Evolutionary conservation across 2,888 invertebrate genomes (phyloP).

Genomic region (Temnothorax ravouxi): DNA sequence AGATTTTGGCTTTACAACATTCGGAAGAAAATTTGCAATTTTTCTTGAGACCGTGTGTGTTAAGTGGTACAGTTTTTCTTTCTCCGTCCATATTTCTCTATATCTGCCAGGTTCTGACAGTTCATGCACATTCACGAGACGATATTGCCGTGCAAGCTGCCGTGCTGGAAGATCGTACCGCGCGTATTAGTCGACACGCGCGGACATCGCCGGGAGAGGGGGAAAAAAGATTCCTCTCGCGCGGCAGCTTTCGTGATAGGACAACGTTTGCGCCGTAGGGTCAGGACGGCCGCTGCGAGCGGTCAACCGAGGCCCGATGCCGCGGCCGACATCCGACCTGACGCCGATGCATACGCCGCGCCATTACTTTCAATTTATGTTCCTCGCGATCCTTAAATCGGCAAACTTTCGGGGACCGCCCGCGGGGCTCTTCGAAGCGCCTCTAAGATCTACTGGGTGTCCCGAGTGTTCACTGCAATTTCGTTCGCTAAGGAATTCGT

Average conservation of each 20-base stretch:
- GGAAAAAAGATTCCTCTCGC: slow-evolving; percentile 52
- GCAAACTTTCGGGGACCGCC: slow-evolving; percentile 80
- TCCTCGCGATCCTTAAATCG: slow-evolving; percentile 80
- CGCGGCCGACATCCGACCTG: slow-evolving; percentile 76
- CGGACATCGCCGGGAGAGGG: slow-evolving; percentile 27
- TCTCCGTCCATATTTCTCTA: not conserved
- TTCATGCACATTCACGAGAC: slow-evolving; percentile 39
- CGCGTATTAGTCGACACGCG: slow-evolving; percentile 62
- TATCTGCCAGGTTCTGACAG: not conserved
- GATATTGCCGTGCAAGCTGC: slow-evolving; percentile 71
- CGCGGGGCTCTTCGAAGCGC: slow-evolving; percentile 71
- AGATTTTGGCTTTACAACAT: not conserved
- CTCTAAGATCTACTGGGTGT: slow-evolving; percentile 68
- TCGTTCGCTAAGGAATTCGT: not conserved
- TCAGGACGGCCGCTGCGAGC: slow-evolving; percentile 65
- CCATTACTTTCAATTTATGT: slow-evolving; percentile 86
- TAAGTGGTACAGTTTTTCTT: not conserved
- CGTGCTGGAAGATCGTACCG: slow-evolving; percentile 69
- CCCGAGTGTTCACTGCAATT: slow-evolving; percentile 14
- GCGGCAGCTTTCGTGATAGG: slow-evolving; percentile 77
- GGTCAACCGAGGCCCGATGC: slow-evolving; percentile 66
- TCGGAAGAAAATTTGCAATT: not conserved
- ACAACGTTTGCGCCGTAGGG: slow-evolving; percentile 76
- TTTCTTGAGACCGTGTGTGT: not conserved
- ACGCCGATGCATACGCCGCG: slow-evolving; percentile 71